phyloP scores from a whole-genome alignment of 2,113 vertebrate species.

The Xiphias gladius region DNA sequence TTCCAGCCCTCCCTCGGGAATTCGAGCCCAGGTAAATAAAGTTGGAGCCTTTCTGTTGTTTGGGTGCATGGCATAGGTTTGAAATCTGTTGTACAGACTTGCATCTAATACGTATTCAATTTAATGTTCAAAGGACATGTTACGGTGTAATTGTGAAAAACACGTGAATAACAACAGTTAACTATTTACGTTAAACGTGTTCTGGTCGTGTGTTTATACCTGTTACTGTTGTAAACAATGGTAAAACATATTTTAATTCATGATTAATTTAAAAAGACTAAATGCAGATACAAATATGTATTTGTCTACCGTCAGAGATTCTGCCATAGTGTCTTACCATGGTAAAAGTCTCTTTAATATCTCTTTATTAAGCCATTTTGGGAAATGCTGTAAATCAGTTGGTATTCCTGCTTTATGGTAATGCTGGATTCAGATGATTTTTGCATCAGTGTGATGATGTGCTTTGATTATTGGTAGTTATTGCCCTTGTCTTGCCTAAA shows the following conservation, averaged over 20 bases:
- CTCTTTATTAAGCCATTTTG: neutral
- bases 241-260: neutral
- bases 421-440: too few relatives aligned
- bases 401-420: too few relatives aligned
- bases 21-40: slow-evolving; percentile 92
- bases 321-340: neutral
- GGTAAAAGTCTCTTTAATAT: neutral
- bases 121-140: neutral
- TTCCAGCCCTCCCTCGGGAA: slow-evolving; percentile 93
- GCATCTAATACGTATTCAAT: neutral
- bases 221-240: neutral
- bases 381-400: neutral
- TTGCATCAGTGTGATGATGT: too few relatives aligned
- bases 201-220: neutral
- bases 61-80: neutral
- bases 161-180: neutral
- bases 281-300: neutral
- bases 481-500: neutral
- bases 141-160: neutral
- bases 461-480: too few relatives aligned
- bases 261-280: neutral
- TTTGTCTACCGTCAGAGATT: too few relatives aligned
- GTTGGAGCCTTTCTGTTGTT: slow-evolving; percentile 25
- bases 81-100: neutral
- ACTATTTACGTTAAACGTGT: neutral